These are phyloP conservation scores for Drosophila suboccidentalis DNA, from an alignment of 2,888 invertebrate genomes.

Conservation along the genomic window DNA sequence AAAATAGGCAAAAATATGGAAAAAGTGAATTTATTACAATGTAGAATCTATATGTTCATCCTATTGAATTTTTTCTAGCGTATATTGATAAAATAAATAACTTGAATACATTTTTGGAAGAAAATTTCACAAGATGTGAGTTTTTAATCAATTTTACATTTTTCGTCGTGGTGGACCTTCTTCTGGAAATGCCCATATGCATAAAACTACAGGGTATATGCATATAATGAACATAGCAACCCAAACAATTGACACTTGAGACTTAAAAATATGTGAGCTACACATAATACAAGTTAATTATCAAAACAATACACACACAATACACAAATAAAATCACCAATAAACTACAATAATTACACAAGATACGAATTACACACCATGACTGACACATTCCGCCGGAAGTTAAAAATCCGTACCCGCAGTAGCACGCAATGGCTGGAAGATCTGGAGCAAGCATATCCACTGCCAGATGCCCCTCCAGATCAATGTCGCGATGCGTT, in stretches of 20 bases:
- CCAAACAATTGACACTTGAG: not conserved
- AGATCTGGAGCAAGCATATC: slow-evolving; percentile 2
- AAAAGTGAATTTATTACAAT: too few species aligned
- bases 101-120: too few species aligned
- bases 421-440: not conserved
- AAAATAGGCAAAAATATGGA: too few species aligned
- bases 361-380: not conserved
- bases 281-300: not conserved
- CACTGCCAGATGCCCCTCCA: slow-evolving; percentile 6
- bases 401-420: not conserved
- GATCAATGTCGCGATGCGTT: slow-evolving; percentile 41
- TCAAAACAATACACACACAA: not conserved
- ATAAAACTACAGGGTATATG: not conserved
- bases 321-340: not conserved
- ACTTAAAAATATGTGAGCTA: not conserved
- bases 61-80: too few species aligned
- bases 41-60: too few species aligned
- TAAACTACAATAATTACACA: not conserved
- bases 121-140: too few species aligned
- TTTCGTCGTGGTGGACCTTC: too few species aligned
- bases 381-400: not conserved
- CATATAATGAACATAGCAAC: not conserved
- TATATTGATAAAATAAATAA: too few species aligned
- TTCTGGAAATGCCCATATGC: not conserved
- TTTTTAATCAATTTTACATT: too few species aligned